These are phyloP conservation scores for Trialeurodes vaporariorum DNA, from an alignment of 1,140 invertebrate genomes.

Conservation along the genomic window DNA sequence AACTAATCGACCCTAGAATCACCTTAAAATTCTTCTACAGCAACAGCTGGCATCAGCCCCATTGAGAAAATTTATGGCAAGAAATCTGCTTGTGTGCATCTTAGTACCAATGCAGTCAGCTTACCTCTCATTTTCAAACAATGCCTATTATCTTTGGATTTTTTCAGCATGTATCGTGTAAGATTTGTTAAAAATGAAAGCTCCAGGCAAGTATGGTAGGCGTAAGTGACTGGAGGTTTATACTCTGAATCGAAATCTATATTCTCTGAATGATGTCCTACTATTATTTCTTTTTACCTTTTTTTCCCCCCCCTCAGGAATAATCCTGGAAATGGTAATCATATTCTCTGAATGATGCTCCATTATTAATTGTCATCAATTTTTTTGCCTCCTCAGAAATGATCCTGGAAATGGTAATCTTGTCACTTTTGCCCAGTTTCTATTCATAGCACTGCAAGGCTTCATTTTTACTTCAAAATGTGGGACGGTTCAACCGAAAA, in stretches of 20 bases:
- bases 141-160: too few species aligned
- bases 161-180: too few species aligned
- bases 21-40: too few species aligned
- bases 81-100: too few species aligned
- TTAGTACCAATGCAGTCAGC: too few species aligned
- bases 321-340: too few species aligned
- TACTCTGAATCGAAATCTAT: conserved; percentile 7
- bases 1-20: too few species aligned
- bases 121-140: too few species aligned
- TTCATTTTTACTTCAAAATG: conserved; percentile 81
- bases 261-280: not conserved
- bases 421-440: conserved; percentile 86
- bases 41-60: too few species aligned
- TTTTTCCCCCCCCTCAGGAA: not conserved
- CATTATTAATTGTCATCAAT: conserved; percentile 8
- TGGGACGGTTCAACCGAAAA: conserved; percentile 58
- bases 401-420: conserved; percentile 86
- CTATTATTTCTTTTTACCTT: not conserved
- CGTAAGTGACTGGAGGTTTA: not conserved
- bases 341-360: too few species aligned
- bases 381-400: conserved; percentile 48
- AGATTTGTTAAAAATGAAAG: too few species aligned
- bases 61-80: too few species aligned
- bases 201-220: not conserved
- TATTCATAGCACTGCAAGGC: conserved; percentile 83